Percentiles rank a stretch among this genome's conserved stretches.
These are phyloP conservation scores for Leucoma salicis DNA, from an alignment of 2,888 invertebrate species.

Conservation along the genomic window DNA sequence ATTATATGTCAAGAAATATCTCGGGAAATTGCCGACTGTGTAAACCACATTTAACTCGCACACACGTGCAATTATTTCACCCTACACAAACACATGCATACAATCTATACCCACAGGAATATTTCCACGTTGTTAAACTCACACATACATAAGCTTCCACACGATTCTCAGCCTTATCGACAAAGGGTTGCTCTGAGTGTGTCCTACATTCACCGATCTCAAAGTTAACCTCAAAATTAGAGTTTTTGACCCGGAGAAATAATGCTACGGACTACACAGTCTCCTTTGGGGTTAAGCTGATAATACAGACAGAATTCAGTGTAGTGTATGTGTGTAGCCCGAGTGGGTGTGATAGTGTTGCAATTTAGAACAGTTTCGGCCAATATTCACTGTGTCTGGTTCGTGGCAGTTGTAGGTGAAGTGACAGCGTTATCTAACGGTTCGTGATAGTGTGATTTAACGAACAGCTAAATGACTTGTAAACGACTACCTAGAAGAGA, in stretches of 20 bases:
- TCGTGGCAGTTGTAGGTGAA: conserved; percentile 33
- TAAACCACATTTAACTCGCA: conserved; percentile 45
- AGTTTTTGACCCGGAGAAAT: conserved; percentile 53
- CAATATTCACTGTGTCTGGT: conserved; percentile 34
- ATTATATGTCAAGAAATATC: conserved; percentile 24
- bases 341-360: conserved; percentile 23
- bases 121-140: conserved; percentile 40
- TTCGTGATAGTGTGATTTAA: conserved; percentile 44
- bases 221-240: conserved; percentile 75
- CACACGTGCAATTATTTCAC: conserved; percentile 38
- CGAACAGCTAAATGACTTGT: conserved; percentile 38
- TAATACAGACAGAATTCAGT: conserved; percentile 19
- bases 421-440: conserved; percentile 25
- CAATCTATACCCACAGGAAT: conserved; percentile 41
- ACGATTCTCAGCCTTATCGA: conserved; percentile 61
- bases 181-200: conserved; percentile 53
- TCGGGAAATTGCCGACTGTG: conserved; percentile 36
- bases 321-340: conserved; percentile 14
- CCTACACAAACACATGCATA: conserved; percentile 36
- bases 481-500: conserved; percentile 31
- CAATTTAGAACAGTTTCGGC: conserved; percentile 33
- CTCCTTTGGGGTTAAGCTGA: conserved; percentile 30
- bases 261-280: conserved; percentile 34
- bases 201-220: conserved; percentile 72
- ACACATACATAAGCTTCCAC: conserved; percentile 46